phyloP scores from a whole-genome alignment of 1,140 invertebrate genomes.

The Caerostris extrusa region DNA sequence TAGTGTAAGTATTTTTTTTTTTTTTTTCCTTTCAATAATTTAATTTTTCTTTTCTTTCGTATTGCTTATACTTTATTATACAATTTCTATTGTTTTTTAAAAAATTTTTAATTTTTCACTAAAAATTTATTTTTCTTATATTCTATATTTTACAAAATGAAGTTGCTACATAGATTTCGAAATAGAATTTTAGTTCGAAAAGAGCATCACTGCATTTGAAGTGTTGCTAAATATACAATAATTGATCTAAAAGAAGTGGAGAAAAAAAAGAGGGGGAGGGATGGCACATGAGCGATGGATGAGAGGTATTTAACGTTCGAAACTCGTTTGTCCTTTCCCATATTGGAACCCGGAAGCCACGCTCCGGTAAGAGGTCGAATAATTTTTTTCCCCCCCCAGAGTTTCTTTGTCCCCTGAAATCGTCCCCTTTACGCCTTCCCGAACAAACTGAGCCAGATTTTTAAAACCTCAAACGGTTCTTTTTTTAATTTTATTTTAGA shows the following conservation, averaged over 20 bases:
- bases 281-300: neutral
- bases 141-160: no score
- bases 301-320: constrained; percentile 14
- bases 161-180: no score
- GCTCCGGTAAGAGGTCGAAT: neutral
- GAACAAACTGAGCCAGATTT: constrained; percentile 16
- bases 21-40: no score
- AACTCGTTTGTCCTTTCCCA: constrained; percentile 27
- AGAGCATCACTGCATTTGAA: neutral
- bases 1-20: no score
- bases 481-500: neutral
- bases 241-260: neutral
- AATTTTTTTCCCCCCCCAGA: neutral
- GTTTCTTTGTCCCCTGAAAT: neutral
- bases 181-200: neutral
- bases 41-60: no score
- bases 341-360: constrained; percentile 32
- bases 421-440: constrained; percentile 12
- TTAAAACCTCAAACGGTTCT: neutral
- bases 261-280: neutral
- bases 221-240: neutral
- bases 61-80: no score
- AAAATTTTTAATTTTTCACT: no score
- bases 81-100: no score
- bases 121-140: no score